These are phyloP conservation scores for Lasiurus cinereus DNA, from an alignment of 2,113 vertebrate species.

Conservation along the genomic window DNA sequence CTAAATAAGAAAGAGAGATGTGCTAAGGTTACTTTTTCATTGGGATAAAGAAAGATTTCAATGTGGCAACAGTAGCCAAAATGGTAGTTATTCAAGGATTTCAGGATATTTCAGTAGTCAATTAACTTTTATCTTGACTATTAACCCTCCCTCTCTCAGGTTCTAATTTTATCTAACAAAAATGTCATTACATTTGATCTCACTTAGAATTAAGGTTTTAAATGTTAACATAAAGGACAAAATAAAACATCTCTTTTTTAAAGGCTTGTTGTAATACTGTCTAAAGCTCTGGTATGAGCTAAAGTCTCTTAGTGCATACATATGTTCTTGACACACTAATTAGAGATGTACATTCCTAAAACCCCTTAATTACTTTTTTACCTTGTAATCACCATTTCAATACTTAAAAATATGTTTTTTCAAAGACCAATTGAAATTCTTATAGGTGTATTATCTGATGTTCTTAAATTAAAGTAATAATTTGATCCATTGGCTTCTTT, in stretches of 20 bases:
- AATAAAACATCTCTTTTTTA: background rate
- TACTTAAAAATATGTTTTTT: background rate
- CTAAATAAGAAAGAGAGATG: background rate
- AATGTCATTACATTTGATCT: background rate
- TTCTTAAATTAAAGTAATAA: background rate
- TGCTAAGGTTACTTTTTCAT: background rate
- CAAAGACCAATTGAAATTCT: background rate
- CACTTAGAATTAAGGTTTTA: background rate
- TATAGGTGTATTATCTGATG: background rate
- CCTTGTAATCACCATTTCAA: background rate
- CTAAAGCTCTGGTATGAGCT: background rate
- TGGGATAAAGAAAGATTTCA: background rate
- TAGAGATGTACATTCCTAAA: background rate
- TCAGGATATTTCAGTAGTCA: background rate
- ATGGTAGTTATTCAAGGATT: background rate
- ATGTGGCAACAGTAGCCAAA: background rate
- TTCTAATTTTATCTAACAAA: background rate
- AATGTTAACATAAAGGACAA: background rate
- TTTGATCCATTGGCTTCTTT: background rate
- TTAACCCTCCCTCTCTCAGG: background rate
- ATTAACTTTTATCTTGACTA: background rate
- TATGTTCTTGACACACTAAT: background rate
- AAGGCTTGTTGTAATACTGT: background rate
- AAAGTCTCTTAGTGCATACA: background rate
- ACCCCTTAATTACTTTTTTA: background rate